Evolutionary conservation across 2,888 invertebrate genomes (phyloP).

Genomic region (Molorchus minor): DNA sequence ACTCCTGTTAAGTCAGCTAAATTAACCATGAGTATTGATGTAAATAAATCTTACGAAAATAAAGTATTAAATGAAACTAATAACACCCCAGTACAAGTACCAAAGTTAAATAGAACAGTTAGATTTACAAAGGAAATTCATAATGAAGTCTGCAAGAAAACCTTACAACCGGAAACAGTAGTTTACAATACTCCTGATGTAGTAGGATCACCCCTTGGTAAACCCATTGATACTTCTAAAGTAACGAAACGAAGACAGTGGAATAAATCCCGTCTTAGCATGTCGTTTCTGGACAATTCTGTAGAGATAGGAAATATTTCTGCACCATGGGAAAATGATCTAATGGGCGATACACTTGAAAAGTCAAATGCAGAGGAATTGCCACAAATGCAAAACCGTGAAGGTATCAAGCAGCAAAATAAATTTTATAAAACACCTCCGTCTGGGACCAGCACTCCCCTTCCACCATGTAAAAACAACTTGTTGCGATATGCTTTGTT

Average conservation of each 20-base stretch:
- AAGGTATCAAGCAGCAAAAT: too few species aligned
- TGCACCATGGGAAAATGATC: constrained; percentile 17
- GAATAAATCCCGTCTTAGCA: constrained; percentile 27
- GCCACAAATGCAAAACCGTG: background rate
- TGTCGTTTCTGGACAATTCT: constrained; percentile 23
- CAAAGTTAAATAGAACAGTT: constrained; percentile 2
- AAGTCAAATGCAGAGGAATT: background rate
- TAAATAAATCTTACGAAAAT: too few species aligned
- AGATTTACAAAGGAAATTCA: background rate
- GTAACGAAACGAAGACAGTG: constrained; percentile 26
- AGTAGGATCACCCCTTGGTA: background rate
- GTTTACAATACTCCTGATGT: background rate
- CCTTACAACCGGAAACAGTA: background rate
- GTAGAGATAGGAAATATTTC: constrained; percentile 21
- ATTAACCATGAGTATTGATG: too few species aligned
- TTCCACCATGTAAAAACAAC: background rate
- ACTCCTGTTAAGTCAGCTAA: too few species aligned
- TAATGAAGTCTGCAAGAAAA: background rate
- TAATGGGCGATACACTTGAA: background rate
- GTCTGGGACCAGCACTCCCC: constrained; percentile 23
- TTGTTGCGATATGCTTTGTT: background rate
- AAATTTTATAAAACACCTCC: constrained; percentile 21
- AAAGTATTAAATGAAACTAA: too few species aligned
- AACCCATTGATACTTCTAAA: constrained; percentile 5
- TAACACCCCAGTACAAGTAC: too few species aligned